Evolutionary conservation across 2,888 invertebrate genomes (phyloP), one percentile per base, ranked within the genome.

Genomic region (Caenorhabditis drosophilae): DNA sequence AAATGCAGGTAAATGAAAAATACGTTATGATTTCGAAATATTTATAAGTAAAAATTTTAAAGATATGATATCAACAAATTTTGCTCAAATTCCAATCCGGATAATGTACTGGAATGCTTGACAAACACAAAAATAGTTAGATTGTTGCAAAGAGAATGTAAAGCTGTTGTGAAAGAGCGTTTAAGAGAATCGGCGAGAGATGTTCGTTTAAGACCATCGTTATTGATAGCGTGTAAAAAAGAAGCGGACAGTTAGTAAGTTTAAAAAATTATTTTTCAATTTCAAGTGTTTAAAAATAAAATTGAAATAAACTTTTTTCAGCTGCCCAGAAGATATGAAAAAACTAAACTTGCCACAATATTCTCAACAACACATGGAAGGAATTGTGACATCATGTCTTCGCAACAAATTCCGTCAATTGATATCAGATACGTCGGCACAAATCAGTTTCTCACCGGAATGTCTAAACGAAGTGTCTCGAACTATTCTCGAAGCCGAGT

Each of bases 151-250:
- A 45, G 70, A 26, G 70, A 63, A 16, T 81, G 81, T 57, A 76
- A 76, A 56, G 64, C 57, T 12, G 55, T 73, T 26, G 67, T 70
- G n/a, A 66, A 61, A 53, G 67, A 59, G 25, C 18, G 83, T 9
- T 74, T 82, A 79, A 64, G 67, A n/a, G 83, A 83, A 49, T 67
- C 76, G 9, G 75, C 77, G 6, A 54, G 72, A 31, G 93, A 97
- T 85, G 91, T 93, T 82, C 89, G 92, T 77, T 87, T 95, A 58
- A 93, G 96, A 87, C 93, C 94, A 1, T 86, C 92, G 41, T 87
- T 97, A 31, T 89, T 90, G 61, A 89, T 89, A 52, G 88, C 92
- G 54, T 97, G 97, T 84, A 85, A 86, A 67, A 76, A 82, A n/a
- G 89, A 89, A 27, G 77, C 77, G 2, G 56, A 75, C 52, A 48